Conservation (phyloP, 2,113 vertebrate genomes). For the Nibea albiflora region DNA sequence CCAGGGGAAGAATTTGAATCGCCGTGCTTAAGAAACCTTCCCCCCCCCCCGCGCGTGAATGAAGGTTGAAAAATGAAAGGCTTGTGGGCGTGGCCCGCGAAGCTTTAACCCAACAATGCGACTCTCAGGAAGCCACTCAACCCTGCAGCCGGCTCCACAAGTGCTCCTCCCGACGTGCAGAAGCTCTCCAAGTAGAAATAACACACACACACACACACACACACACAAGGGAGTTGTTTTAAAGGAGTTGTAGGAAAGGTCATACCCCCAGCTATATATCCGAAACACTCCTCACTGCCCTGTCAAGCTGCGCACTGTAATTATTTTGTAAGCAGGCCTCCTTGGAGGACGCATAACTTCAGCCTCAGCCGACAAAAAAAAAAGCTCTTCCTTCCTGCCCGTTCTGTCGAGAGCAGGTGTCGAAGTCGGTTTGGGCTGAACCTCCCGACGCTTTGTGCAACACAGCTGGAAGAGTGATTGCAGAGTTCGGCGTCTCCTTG, state of each 20-base stretch:
- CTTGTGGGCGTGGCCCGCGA: slow-evolving; percentile 21
- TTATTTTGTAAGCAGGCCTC: slow-evolving; percentile 26
- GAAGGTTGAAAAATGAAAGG: slow-evolving; percentile 56
- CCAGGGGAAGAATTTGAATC: slow-evolving; percentile 25
- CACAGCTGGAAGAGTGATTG: slow-evolving; percentile 48
- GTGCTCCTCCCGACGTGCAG: not conserved
- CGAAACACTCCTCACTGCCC: not conserved
- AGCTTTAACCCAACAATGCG: slow-evolving; percentile 27
- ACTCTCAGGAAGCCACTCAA: slow-evolving; percentile 46
- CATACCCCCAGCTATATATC: not conserved
- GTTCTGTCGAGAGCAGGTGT: slow-evolving; percentile 35
- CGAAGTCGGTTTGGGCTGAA: not conserved
- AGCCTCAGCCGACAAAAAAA: slow-evolving; percentile 12
- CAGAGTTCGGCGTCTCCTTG: slow-evolving; percentile 37
- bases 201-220: not conserved
- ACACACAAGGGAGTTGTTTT: slow-evolving; percentile 10
- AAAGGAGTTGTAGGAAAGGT: slow-evolving; percentile 37
- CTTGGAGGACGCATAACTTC: slow-evolving; percentile 14
- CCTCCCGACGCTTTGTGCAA: not conserved
- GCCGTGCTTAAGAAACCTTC: slow-evolving; percentile 19
- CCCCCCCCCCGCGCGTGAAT: slow-evolving; percentile 11
- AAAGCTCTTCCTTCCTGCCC: slow-evolving; percentile 6
- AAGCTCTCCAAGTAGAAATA: slow-evolving; percentile 28
- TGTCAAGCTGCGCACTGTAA: slow-evolving; percentile 17
- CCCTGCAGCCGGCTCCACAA: slow-evolving; percentile 16